Evolutionary conservation across 1,140 invertebrate genomes (phyloP), one percentile per base, ranked within the genome.

Genomic region (Trigoniulus corallinus): DNA sequence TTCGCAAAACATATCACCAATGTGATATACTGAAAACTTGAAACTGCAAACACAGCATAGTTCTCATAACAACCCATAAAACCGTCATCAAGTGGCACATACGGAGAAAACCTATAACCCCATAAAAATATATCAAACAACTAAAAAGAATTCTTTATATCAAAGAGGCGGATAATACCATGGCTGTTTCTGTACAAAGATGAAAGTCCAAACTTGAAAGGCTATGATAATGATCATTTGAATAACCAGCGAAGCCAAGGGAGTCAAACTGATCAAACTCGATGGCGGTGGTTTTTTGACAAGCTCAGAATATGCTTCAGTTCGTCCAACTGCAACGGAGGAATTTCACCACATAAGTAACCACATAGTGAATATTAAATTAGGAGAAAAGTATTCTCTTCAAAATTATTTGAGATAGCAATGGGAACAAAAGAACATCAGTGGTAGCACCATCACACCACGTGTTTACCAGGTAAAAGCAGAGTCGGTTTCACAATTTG

Each of bases 201-300:
- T 47, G 27, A 57, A 84, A 7, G 76, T 76, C 0, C 71, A 58
- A 2, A 78, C 63, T 68, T 93, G 86, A 27, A 85, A 76, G 0
- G 68, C 53, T 0, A 72, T 69, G 26, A 82, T 76, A 2, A 84
- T 61, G 1, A 78, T n/a, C 52, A 93, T 73, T 62, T 94, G 88
- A 4, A 79, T 62, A 13, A 70, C 49, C 40, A 76, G 67, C 24
- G 74, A 75, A 24, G 71, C 53, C 24, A 76, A 53, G 53, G 70
- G 72, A 29, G 62, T 59, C 15, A 67, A 51, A 40, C 70, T 67
- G 3, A 75, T n/a, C 72, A 70, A 29, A 82, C 67, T 40, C 76
- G 88, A 43, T 72, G 72, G 21, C 77, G 68, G 34, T 77, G 81
- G 40, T 75, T 78, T 23, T 74, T 68, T n/a, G 72, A 81, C 56